Conservation (phyloP, 2,888 invertebrate species). For the Amblyteles armatorius region DNA sequence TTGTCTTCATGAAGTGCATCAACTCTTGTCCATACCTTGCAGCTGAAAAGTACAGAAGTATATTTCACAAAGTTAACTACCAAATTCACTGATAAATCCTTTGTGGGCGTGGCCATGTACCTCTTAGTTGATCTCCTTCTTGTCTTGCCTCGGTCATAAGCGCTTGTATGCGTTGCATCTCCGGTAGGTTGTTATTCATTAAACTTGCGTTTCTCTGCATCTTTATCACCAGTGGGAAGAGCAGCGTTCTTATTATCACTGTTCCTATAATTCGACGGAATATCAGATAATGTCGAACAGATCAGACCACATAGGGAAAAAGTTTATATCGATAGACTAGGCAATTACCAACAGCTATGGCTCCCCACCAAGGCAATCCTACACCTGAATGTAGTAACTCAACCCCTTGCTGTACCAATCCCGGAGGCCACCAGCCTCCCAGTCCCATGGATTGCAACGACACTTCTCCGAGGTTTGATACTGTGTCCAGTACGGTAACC, state of each 20-base stretch:
- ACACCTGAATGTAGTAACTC: constrained; percentile 93
- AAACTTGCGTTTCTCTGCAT: constrained; percentile 92
- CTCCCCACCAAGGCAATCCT: constrained; percentile 97
- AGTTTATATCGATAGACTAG: not conserved
- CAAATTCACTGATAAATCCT: constrained; percentile 19
- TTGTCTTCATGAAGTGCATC: constrained; percentile 92
- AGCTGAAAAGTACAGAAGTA: constrained; percentile 83
- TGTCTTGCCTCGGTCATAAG: constrained; percentile 95
- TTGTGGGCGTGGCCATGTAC: constrained; percentile 78
- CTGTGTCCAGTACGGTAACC: constrained; percentile 61
- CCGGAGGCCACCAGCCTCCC: constrained; percentile 92
- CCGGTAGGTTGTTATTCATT: constrained; percentile 95
- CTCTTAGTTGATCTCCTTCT: constrained; percentile 92
- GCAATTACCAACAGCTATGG: constrained; percentile 90
- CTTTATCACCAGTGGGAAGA: constrained; percentile 95
- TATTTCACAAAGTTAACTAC: constrained; percentile 32
- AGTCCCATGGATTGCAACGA: constrained; percentile 93
- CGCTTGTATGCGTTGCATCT: constrained; percentile 92
- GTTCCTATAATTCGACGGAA: constrained; percentile 86
- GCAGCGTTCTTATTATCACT: constrained; percentile 88
- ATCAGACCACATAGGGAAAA: constrained; percentile 14
- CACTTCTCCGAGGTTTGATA: constrained; percentile 88
- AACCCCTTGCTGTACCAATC: constrained; percentile 92
- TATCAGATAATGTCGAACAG: not conserved
- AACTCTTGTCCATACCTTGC: constrained; percentile 92